A percentile compares a stretch with the other conserved stretches of the same genome.
These are phyloP conservation scores for Drosophila acutilabella DNA, from an alignment of 2,888 invertebrate species.

Conservation along the genomic window DNA sequence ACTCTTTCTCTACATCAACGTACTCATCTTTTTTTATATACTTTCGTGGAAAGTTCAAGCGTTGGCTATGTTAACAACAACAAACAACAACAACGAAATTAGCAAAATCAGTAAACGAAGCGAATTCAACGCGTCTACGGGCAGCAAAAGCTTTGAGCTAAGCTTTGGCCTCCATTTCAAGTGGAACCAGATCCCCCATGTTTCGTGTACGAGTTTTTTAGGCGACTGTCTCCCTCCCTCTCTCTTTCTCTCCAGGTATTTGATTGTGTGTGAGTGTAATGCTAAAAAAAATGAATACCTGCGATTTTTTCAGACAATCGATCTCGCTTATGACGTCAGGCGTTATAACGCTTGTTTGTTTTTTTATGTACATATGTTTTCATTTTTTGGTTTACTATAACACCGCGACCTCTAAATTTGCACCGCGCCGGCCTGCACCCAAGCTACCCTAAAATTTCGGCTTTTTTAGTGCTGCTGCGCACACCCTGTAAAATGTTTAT, in stretches of 20 bases:
- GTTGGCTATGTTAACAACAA: constrained; percentile 25
- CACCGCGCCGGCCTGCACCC: too few species aligned
- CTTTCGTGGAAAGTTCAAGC: constrained; percentile 17
- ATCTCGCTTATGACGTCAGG: constrained; percentile 22
- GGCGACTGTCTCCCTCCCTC: neutral
- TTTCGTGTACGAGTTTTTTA: constrained; percentile 4
- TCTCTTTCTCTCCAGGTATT: constrained; percentile 3
- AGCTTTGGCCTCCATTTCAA: constrained; percentile 67
- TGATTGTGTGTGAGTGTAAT: constrained; percentile 19
- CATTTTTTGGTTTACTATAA: neutral
- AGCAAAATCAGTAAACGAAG: constrained; percentile 3
- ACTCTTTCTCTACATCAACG: neutral
- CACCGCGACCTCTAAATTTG: neutral
- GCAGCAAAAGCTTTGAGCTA: constrained; percentile 29
- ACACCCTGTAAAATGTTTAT: constrained; percentile 34
- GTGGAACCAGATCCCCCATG: constrained; percentile 68
- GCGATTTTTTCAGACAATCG: constrained; percentile 7
- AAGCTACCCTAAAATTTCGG: neutral
- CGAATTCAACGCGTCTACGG: constrained; percentile 24
- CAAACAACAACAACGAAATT: constrained; percentile 2
- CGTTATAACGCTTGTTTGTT: constrained; percentile 11
- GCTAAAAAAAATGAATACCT: constrained; percentile 11
- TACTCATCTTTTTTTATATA: neutral
- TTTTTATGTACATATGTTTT: neutral
- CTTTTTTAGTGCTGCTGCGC: constrained; percentile 2